Evolutionary conservation across 2,113 vertebrate species (phyloP).

Genomic region (Melanerpes aurifrons): DNA sequence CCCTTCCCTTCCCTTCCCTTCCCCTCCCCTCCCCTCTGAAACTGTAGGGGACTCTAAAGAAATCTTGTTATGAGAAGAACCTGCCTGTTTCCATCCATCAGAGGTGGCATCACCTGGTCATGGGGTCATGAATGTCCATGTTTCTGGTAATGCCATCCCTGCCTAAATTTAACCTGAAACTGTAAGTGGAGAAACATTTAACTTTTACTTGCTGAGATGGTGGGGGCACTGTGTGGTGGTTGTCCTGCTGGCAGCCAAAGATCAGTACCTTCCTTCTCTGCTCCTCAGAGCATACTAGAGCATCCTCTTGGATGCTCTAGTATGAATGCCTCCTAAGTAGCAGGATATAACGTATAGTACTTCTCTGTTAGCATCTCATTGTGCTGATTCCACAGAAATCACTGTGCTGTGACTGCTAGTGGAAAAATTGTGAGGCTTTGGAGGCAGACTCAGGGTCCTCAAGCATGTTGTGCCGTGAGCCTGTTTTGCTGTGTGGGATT

Average conservation of each 20-base stretch:
- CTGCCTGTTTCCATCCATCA: neutral
- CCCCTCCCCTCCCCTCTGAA: neutral
- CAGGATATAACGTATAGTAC: neutral
- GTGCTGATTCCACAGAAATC: neutral
- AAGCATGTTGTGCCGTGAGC: neutral
- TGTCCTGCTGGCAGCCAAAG: neutral
- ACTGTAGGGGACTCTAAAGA: neutral
- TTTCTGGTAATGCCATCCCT: neutral
- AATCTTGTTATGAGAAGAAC: neutral
- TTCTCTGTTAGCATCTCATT: neutral
- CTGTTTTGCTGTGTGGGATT: neutral
- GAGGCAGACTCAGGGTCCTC: neutral
- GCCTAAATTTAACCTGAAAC: neutral
- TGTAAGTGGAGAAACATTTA: neutral
- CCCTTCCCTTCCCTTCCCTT: neutral
- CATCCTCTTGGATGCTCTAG: neutral
- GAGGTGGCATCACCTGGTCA: neutral
- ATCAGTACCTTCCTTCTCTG: neutral
- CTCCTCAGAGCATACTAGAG: no score
- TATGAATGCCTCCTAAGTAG: neutral
- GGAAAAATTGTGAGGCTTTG: neutral
- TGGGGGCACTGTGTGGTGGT: neutral
- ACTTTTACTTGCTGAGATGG: neutral
- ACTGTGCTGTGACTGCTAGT: neutral
- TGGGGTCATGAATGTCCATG: fast-evolving